These are phyloP conservation scores for Taenioides sp. DNA, from an alignment of 2,797 vertebrate species.

Conservation along the genomic window DNA sequence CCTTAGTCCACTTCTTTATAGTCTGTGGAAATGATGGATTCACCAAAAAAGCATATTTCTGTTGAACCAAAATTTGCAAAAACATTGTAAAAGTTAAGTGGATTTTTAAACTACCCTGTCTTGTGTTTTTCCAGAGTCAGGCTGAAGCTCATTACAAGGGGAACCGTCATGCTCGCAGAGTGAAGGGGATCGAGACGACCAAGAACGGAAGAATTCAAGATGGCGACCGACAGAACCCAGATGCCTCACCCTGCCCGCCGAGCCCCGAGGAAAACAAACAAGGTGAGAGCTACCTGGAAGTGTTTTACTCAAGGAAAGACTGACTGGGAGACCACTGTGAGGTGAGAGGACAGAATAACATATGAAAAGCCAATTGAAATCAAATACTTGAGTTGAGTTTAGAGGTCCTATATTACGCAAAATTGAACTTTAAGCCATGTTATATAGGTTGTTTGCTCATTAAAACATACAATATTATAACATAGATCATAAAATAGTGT, in stretches of 20 bases:
- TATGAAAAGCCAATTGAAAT: no score
- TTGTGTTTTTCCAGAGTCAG: slow-evolving; percentile 77
- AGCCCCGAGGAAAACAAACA: slow-evolving; percentile 61
- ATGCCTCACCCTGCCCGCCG: slow-evolving; percentile 52
- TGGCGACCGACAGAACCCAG: slow-evolving; percentile 69
- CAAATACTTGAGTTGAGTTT: no score
- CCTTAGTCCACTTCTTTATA: no score
- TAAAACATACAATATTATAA: no score
- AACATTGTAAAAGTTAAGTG: not conserved
- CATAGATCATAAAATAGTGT: no score
- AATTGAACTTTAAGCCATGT: no score
- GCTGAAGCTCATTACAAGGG: slow-evolving; percentile 91
- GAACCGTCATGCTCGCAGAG: slow-evolving; percentile 85
- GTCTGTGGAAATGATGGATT: no score
- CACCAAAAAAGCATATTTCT: no score
- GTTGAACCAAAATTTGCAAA: no score
- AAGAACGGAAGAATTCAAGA: slow-evolving; percentile 80
- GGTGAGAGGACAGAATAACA: no score
- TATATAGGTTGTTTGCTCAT: no score
- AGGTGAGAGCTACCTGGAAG: slow-evolving; percentile 55
- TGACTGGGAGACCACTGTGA: not conserved
- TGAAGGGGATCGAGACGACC: slow-evolving; percentile 87
- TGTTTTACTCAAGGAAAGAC: not conserved
- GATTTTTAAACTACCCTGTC: not conserved
- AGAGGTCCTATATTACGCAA: no score